Conservation (phyloP, 2,797 vertebrate genomes). For the Champsocephalus esox region DNA sequence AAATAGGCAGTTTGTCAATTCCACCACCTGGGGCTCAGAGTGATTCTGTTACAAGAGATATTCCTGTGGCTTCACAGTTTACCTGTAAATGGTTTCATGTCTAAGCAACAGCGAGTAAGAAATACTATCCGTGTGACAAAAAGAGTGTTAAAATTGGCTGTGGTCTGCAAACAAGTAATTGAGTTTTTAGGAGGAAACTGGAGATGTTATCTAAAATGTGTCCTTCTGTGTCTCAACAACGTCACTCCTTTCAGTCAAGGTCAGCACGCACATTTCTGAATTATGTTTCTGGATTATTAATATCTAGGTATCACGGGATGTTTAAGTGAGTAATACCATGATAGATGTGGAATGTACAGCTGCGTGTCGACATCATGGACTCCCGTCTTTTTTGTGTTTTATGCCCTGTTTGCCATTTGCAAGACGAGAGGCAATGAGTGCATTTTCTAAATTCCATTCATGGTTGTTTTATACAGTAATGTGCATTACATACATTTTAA, state of each 20-base stretch:
- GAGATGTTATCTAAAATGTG: neutral
- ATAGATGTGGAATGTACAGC: conserved; percentile 61
- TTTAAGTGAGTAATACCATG: conserved; percentile 26
- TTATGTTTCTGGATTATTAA: neutral
- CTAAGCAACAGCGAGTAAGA: conserved; percentile 24
- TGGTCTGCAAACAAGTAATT: neutral
- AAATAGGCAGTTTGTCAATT: conserved; percentile 42
- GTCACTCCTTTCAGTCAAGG: neutral
- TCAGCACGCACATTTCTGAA: neutral
- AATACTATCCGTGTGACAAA: neutral
- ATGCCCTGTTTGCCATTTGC: conserved; percentile 25
- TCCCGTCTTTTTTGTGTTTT: conserved; percentile 32
- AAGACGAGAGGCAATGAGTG: neutral
- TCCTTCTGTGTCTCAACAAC: neutral
- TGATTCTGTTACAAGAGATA: conserved; percentile 1
- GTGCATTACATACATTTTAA: neutral
- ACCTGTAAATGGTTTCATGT: conserved; percentile 32
- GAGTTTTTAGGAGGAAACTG: neutral
- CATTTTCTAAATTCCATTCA: conserved; percentile 40
- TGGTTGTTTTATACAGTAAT: conserved; percentile 12
- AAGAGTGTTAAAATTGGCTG: neutral
- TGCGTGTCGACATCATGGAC: conserved; percentile 42
- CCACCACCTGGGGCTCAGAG: conserved; percentile 31
- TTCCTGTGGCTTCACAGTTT: conserved; percentile 3
- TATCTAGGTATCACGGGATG: conserved; percentile 18